Base-by-base conservation (phyloP, 2,888 invertebrate species). In the Trachelus tabidus region DNA sequence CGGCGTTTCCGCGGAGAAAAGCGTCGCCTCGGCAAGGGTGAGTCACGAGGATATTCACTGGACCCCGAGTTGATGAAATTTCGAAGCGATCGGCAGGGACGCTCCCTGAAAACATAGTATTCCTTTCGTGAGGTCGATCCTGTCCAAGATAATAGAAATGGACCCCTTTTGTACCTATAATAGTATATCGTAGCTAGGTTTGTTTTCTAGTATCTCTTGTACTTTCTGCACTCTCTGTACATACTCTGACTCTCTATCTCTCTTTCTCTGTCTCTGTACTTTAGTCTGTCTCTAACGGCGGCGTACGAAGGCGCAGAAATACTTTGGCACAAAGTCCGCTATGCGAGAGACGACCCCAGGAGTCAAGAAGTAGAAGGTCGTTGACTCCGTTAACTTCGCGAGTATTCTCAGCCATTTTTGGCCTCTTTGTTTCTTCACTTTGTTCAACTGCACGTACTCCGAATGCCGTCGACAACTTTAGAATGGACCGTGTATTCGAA, bases 1-100 rank as follows among this genome's bases (percentile, higher is more conserved):
- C 89, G 97, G 97, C 73, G 94, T 97, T 81, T 96, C 96, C 34
- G 96, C 97, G 1, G 97, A 98, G 92, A 96, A 97, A 92, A 96
- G 96, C 89, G 95, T 96, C 83, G 95, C 97, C 79, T 94, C 95
- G 84, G 94, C 96, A 85, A 96, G 97, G 94, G 97, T 97, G 92
- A 92, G 93, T 89, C 76, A 30, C 11, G 35, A 23, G 34, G 74
- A n/a, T 35, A 6, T 74, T 23, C 56, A 1, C 23, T 56, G 56
- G 56, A 56, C 9, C 56, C 9, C 56, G 6, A 23, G 56, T 23
- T 56, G 56, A 56, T 9, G 56, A 56, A 23, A 56, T 56, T 9
- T 56, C 9, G 6, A 56, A 23, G 56, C 2, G 9, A 56, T 56
- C 2, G 56, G 15, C 23, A 56, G 56, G 9, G 9, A 56, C 23